Percentiles rank a stretch among this genome's conserved stretches.
Conservation (phyloP, 2,797 vertebrate species). For the Rhinophrynus dorsalis region DNA sequence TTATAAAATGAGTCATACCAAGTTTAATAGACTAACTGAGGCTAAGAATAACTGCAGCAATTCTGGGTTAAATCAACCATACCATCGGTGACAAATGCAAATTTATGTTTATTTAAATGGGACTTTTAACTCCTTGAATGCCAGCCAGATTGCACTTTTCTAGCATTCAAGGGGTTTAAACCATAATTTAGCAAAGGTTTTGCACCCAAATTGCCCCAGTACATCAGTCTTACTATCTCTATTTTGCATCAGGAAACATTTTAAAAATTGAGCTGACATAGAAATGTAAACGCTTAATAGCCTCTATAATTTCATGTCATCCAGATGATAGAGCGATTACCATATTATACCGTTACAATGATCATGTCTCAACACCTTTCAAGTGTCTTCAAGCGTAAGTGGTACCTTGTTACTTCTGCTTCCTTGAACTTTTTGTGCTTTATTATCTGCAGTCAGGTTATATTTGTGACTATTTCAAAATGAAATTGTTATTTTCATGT, state of each 20-base stretch:
- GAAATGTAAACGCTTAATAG: slow-evolving; percentile 27
- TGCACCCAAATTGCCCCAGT: too few species aligned
- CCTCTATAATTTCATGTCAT: slow-evolving; percentile 30
- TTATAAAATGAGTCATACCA: background rate
- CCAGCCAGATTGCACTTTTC: too few species aligned
- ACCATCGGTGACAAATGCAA: too few species aligned
- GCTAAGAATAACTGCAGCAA: too few species aligned
- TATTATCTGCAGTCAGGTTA: slow-evolving; percentile 16
- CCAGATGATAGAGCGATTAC: slow-evolving; percentile 16
- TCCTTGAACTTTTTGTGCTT: slow-evolving; percentile 19
- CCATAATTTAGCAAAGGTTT: too few species aligned
- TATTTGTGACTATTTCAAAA: slow-evolving; percentile 8
- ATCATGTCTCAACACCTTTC: slow-evolving; percentile 26
- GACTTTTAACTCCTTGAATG: too few species aligned
- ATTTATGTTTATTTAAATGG: too few species aligned
- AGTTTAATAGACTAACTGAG: background rate
- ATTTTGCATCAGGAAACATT: background rate
- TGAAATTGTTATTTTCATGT: slow-evolving; percentile 6
- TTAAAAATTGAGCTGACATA: slow-evolving; percentile 33
- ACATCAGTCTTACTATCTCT: too few species aligned
- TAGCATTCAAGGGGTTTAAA: too few species aligned
- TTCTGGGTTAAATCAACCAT: too few species aligned
- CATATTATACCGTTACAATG: slow-evolving; percentile 1
- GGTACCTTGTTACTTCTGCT: slow-evolving; percentile 31
- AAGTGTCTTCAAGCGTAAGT: slow-evolving; percentile 26